These are phyloP conservation scores for Drosophila helvetica DNA, from an alignment of 2,888 invertebrate genomes.

Conservation along the genomic window DNA sequence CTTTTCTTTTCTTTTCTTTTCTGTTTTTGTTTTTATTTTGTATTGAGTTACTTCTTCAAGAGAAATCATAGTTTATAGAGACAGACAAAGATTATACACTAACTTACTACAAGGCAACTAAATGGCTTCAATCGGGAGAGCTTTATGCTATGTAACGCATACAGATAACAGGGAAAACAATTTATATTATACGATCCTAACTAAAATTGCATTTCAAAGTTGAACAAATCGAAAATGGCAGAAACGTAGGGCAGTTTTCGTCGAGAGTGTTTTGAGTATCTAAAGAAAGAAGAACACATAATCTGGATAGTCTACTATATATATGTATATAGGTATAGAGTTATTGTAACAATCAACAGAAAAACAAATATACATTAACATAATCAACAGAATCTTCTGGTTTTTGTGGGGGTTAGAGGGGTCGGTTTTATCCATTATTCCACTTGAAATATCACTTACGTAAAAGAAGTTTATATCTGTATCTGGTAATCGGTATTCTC, in stretches of 20 bases:
- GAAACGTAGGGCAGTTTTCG: slow-evolving; percentile 54
- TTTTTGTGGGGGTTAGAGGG: slow-evolving; percentile 7
- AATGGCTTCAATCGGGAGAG: slow-evolving; percentile 75
- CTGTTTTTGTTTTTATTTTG: slow-evolving; percentile 19
- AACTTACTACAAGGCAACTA: slow-evolving; percentile 82
- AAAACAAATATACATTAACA: slow-evolving; percentile 42
- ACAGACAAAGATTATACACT: slow-evolving; percentile 48
- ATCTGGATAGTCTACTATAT: slow-evolving; percentile 23
- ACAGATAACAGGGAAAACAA: slow-evolving; percentile 33
- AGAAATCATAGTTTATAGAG: slow-evolving; percentile 58
- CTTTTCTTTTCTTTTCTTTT: slow-evolving; percentile 38
- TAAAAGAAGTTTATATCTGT: slow-evolving; percentile 64
- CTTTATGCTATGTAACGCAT: slow-evolving; percentile 43
- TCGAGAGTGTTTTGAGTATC: slow-evolving; percentile 36
- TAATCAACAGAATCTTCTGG: slow-evolving; percentile 25
- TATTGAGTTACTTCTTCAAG: slow-evolving; percentile 36
- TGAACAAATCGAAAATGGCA: slow-evolving; percentile 59
- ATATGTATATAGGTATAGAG: slow-evolving; percentile 28
- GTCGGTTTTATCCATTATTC: slow-evolving; percentile 45
- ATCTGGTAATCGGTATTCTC: slow-evolving; percentile 44
- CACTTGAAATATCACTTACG: slow-evolving; percentile 76
- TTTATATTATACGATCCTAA: slow-evolving; percentile 17
- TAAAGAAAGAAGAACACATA: slow-evolving; percentile 11
- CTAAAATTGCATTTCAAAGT: slow-evolving; percentile 44
- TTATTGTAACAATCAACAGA: slow-evolving; percentile 47